Evolutionary conservation across 2,113 vertebrate genomes (phyloP).

Genomic region (Myotis lucifugus): DNA sequence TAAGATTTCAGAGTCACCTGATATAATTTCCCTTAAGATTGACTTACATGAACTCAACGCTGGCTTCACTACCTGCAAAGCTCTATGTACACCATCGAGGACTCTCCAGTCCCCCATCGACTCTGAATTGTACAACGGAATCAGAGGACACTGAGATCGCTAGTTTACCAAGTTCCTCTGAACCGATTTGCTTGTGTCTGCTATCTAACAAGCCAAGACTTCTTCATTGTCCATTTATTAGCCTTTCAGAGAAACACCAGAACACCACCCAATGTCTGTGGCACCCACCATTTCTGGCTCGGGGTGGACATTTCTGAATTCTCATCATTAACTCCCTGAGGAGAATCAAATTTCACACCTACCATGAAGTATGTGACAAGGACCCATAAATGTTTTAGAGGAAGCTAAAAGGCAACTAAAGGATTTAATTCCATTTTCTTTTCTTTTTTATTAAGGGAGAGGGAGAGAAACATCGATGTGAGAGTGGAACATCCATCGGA

Average conservation of each 20-base stretch:
- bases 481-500: too few relatives aligned
- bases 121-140: background rate
- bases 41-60: background rate
- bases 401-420: slow-evolving; percentile 19
- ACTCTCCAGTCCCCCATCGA: background rate
- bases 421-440: background rate
- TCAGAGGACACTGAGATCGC: background rate
- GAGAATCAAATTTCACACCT: slow-evolving; percentile 24
- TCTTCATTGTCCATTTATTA: background rate
- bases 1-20: background rate
- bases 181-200: background rate
- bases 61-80: background rate
- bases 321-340: background rate
- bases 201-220: background rate
- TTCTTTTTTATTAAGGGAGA: background rate
- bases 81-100: background rate
- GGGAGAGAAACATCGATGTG: too few relatives aligned
- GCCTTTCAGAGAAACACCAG: background rate
- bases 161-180: background rate
- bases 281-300: background rate
- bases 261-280: background rate
- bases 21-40: background rate
- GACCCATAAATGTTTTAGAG: background rate
- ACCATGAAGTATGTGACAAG: background rate
- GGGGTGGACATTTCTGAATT: background rate